phyloP scores from a whole-genome alignment of 2,113 vertebrate species.

The Neolamprologus sp. region DNA sequence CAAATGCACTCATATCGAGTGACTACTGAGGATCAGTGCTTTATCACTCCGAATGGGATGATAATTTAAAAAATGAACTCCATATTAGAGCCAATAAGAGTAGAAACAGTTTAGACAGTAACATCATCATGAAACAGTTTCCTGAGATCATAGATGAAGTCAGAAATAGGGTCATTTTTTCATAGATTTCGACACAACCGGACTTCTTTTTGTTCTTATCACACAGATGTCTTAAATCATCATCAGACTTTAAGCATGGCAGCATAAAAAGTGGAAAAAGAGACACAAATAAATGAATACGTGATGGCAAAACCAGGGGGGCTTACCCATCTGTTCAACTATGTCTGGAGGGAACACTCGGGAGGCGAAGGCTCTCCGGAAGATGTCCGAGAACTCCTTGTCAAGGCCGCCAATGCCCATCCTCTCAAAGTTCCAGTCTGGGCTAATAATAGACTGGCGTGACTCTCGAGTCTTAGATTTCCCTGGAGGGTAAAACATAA shows the following conservation, averaged over 20 bases:
- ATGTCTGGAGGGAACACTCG: constrained; percentile 95
- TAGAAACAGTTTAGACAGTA: background rate
- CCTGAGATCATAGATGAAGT: background rate
- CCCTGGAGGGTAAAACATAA: constrained; percentile 60
- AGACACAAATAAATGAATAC: background rate
- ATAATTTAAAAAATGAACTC: background rate
- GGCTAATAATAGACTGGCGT: constrained; percentile 95
- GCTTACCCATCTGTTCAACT: constrained; percentile 95
- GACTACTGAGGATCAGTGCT: accelerated
- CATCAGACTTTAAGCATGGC: background rate
- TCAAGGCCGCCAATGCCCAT: constrained; percentile 98
- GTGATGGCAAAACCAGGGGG: background rate
- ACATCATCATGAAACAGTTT: background rate
- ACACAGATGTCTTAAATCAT: background rate
- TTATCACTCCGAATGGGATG: background rate
- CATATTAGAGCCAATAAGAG: background rate
- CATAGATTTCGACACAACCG: accelerated
- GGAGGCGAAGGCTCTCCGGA: constrained; percentile 93
- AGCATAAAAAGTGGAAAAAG: background rate
- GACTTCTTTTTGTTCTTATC: background rate
- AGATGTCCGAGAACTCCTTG: constrained; percentile 96
- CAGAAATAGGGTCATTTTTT: background rate
- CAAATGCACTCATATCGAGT: background rate
- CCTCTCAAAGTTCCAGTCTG: constrained; percentile 98
- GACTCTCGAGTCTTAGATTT: constrained; percentile 90